These are phyloP conservation scores for Spilogale gracilis DNA, from an alignment of 2,113 vertebrate genomes.

Conservation along the genomic window DNA sequence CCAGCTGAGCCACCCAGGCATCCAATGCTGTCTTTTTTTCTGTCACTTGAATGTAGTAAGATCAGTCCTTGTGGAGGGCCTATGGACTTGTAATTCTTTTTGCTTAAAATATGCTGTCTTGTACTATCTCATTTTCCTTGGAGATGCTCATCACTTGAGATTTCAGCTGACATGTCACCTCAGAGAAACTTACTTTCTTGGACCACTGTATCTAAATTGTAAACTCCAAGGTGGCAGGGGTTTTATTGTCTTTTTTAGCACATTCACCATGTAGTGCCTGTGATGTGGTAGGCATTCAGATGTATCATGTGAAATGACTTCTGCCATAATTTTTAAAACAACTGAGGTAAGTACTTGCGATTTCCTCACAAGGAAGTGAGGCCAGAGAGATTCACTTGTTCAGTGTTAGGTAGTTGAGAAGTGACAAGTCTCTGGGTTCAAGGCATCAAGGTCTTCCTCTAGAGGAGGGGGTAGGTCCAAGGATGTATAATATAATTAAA, in stretches of 20 bases:
- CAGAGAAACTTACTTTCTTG: neutral
- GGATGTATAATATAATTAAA: neutral
- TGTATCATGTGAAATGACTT: neutral
- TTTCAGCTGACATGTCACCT: neutral
- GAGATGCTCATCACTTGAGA: neutral
- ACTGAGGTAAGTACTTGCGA: neutral
- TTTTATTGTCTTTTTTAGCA: neutral
- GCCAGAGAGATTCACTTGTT: neutral
- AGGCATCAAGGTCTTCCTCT: neutral
- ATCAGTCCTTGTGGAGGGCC: neutral
- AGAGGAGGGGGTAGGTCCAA: neutral
- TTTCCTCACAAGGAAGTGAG: neutral
- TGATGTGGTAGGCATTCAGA: neutral
- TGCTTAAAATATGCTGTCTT: neutral
- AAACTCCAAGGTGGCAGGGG: neutral
- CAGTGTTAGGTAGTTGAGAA: neutral
- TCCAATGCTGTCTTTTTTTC: neutral
- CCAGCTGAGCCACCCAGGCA: no score
- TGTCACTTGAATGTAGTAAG: neutral
- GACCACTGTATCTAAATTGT: neutral
- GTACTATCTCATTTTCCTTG: neutral
- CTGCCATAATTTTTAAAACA: neutral
- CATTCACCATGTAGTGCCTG: neutral
- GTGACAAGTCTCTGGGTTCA: neutral
- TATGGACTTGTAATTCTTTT: neutral